Evolutionary conservation across 2,113 vertebrate genomes (phyloP), one percentile per base, ranked within the genome.

Genomic region (Phocoena sinus): DNA sequence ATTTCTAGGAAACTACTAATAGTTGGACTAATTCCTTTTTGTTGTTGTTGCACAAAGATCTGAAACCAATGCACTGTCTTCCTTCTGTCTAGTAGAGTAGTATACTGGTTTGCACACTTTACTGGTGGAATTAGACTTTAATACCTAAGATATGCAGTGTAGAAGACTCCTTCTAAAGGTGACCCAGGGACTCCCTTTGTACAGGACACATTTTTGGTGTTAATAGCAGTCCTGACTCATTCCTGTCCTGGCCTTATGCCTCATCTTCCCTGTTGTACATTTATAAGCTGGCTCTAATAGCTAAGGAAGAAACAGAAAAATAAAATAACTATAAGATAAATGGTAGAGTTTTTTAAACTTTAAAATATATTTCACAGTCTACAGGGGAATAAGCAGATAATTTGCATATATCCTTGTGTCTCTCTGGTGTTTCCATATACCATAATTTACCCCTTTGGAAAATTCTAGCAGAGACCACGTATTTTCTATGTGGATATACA

Each of bases 21-120:
- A 91, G 23, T 77, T 71, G 74, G 33, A 44, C 17, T 90, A 79
- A 88, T 91, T 97, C n/a, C 9, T 92, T 95, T 96, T 73, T 95
- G 26, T 94, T 89, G 6, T 76, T 91, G 14, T 90, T 84, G 23
- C 17, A 89, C 25, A 93, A 60, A 84, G 44, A 97, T 91, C 93
- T 91, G 26, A 94, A 93, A 80, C 47, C 31, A 85, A 50, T 82
- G 6, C n/a, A 33, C 13, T 2, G 15, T 62, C 47, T 91, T 86
- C 26, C 26, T 53, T 91, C 67, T 96, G 31, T 91, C n/a, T 79
- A 93, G 53, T 44, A 71, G 56, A 56, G 33, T 89, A 56, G 23
- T 93, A 28, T 68, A 62, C 38, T 36, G 33, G 6, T 88, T 88
- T 84, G 50, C 67, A 84, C 3, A 80, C 41, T 60, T 87, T 93